These are phyloP conservation scores for Thryonomys swinderianus DNA, from an alignment of 2,113 vertebrate genomes.

Conservation along the genomic window DNA sequence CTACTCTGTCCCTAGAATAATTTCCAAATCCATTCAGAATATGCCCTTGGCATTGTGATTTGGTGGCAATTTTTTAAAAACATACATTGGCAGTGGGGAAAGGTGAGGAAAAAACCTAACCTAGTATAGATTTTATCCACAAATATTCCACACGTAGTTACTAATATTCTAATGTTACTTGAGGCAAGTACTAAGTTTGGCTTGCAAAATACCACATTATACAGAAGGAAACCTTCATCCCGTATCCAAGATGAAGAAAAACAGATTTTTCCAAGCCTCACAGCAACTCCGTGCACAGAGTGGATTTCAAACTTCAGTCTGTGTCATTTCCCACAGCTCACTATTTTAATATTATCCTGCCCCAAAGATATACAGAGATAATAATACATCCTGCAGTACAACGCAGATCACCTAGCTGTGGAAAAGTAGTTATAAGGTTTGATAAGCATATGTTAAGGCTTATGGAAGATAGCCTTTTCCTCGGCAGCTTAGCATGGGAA, in stretches of 20 bases:
- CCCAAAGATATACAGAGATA: neutral
- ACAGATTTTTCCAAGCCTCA: neutral
- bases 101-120: neutral
- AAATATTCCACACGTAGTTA: neutral
- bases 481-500: neutral
- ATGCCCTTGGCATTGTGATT: neutral
- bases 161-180: neutral
- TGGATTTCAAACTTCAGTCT: neutral
- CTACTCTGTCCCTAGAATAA: neutral
- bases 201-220: neutral
- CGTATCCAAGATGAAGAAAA: neutral
- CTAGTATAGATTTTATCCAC: neutral
- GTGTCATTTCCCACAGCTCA: neutral
- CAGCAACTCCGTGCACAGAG: neutral
- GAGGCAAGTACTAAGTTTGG: neutral
- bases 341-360: neutral
- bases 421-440: neutral
- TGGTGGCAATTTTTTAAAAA: neutral
- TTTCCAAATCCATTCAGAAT: conserved; percentile 2
- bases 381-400: neutral
- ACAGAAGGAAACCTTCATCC: neutral
- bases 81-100: neutral
- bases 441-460: neutral
- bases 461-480: neutral
- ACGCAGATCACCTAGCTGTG: neutral